These are phyloP conservation scores for Neolamprologus fasciatus DNA, from an alignment of 2,113 vertebrate species.

Conservation along the genomic window DNA sequence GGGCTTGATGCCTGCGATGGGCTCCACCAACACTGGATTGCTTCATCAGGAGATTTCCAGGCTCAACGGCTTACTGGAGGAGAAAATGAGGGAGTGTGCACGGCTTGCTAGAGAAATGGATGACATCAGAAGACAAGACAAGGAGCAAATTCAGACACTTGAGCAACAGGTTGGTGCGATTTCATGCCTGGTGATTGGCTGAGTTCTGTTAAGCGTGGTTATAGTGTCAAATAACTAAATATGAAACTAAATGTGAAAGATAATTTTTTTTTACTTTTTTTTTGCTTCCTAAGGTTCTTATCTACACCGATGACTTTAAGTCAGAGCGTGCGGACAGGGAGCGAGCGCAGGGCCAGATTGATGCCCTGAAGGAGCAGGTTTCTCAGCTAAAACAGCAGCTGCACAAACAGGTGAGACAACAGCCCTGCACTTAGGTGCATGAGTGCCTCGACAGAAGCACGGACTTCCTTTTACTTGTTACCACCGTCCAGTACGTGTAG, in stretches of 20 bases:
- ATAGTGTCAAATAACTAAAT: neutral
- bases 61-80: conserved; percentile 81
- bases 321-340: conserved; percentile 87
- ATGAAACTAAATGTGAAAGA: neutral
- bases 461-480: neutral
- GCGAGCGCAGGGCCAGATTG: conserved; percentile 81
- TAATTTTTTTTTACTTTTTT: fast-evolving
- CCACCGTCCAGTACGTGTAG: neutral
- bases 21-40: conserved; percentile 40
- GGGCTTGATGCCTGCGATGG: neutral
- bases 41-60: conserved; percentile 82
- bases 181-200: neutral
- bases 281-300: conserved; percentile 71
- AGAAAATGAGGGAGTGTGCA: conserved; percentile 71
- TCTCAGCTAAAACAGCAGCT: conserved; percentile 70
- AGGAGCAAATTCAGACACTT: conserved; percentile 80
- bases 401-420: conserved; percentile 72
- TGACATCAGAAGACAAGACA: conserved; percentile 41
- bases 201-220: neutral
- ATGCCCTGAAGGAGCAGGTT: conserved; percentile 80
- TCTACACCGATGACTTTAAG: conserved; percentile 86
- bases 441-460: neutral
- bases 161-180: conserved; percentile 83
- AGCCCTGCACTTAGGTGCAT: too few relatives aligned
- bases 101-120: conserved; percentile 63